Percentiles rank a stretch among this genome's conserved stretches.
Conservation (phyloP, 2,113 vertebrate species). For the Phylloscopus whistleri region DNA sequence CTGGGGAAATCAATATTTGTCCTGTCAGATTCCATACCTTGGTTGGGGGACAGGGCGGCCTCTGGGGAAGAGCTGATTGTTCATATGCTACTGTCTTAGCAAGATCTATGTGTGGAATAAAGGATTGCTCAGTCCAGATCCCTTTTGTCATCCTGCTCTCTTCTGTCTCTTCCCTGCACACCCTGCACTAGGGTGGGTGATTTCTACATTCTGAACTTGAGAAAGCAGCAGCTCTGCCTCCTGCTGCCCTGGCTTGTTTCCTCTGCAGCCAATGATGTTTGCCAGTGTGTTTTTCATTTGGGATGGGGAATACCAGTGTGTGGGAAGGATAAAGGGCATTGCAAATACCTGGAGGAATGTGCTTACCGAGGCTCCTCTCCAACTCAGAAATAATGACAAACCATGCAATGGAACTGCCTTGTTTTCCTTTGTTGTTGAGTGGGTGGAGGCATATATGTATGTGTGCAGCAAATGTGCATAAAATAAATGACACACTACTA, state of each 20-base stretch:
- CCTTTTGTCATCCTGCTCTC: background rate
- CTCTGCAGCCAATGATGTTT: background rate
- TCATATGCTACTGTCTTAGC: background rate
- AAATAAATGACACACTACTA: background rate
- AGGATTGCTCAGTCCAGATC: background rate
- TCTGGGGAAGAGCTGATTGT: background rate
- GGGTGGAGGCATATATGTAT: background rate
- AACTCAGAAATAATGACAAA: background rate
- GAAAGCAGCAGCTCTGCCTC: background rate
- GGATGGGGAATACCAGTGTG: background rate
- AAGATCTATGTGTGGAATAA: background rate
- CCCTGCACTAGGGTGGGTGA: background rate
- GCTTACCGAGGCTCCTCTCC: background rate
- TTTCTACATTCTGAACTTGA: background rate
- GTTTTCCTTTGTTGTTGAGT: background rate
- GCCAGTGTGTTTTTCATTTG: background rate
- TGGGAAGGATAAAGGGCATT: background rate
- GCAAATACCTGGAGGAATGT: background rate
- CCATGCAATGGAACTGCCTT: background rate
- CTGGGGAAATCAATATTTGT: constrained; percentile 8
- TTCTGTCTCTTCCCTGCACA: background rate
- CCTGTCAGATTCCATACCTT: background rate
- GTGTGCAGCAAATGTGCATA: background rate
- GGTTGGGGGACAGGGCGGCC: background rate
- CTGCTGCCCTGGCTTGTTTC: background rate